Conservation (phyloP, 2,888 invertebrate genomes). For the Macrophya annulata region DNA sequence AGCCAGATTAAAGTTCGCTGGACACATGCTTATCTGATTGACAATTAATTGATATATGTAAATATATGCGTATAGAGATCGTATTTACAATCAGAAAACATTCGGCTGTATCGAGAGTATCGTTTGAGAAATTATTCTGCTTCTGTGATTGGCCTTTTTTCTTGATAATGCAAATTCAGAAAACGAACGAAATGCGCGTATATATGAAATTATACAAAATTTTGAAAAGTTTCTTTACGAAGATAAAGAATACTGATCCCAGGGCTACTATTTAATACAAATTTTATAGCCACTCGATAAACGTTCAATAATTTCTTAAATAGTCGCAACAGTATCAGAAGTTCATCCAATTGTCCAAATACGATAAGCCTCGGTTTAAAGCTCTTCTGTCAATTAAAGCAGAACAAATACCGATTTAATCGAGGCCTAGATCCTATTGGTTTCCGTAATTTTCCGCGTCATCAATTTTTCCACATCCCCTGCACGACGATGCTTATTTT, state of each 20-base stretch:
- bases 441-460: conserved; percentile 18
- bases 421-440: conserved; percentile 26
- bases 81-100: not conserved
- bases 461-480: conserved; percentile 14
- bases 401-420: conserved; percentile 29
- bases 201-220: not conserved
- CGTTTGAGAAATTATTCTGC: not conserved
- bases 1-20: not conserved
- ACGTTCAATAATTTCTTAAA: not conserved
- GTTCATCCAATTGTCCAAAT: conserved; percentile 5
- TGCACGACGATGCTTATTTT: not conserved
- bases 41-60: not conserved
- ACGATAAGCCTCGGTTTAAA: not conserved
- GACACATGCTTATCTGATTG: not conserved
- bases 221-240: not conserved
- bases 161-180: not conserved
- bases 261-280: not conserved
- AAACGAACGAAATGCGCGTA: not conserved
- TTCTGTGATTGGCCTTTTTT: not conserved
- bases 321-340: not conserved
- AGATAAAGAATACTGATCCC: too few species aligned
- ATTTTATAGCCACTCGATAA: not conserved
- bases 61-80: not conserved
- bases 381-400: conserved; percentile 12
- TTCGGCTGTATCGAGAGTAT: not conserved